A percentile compares a stretch with the other conserved stretches of the same genome.
These are phyloP conservation scores for Gryllus longicercus DNA, from an alignment of 2,888 invertebrate species.

Conservation along the genomic window DNA sequence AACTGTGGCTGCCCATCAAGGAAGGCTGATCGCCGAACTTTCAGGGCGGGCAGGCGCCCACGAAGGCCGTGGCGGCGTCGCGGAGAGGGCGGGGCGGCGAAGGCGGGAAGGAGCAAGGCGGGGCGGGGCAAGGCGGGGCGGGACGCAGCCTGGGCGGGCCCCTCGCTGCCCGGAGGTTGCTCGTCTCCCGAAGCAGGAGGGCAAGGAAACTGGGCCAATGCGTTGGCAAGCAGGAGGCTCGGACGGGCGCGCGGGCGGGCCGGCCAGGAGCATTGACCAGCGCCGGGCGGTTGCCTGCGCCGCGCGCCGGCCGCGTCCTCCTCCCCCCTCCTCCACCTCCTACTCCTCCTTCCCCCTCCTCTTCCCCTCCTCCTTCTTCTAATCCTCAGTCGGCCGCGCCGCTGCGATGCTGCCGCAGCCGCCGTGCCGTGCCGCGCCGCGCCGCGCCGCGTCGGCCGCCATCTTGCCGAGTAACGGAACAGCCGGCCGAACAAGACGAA, in stretches of 20 bases:
- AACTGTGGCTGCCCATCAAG: too few relatives aligned
- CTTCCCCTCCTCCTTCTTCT: not conserved
- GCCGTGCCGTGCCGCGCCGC: conserved; percentile 3
- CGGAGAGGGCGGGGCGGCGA: not conserved
- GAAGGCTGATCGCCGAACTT: too few relatives aligned
- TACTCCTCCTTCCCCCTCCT: not conserved
- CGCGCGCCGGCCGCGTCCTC: not conserved
- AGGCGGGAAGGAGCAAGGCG: not conserved
- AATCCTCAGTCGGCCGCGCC: not conserved
- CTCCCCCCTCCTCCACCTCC: not conserved
- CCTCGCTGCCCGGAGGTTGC: not conserved
- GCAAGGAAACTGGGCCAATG: conserved; percentile 2
- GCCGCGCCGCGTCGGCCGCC: not conserved
- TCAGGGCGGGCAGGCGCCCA: not conserved
- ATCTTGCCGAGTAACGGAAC: not conserved
- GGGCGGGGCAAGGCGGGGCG: not conserved
- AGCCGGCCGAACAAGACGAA: not conserved
- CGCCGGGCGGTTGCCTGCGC: not conserved
- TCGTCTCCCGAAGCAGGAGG: conserved; percentile 1
- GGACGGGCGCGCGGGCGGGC: not conserved
- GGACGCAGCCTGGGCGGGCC: not conserved
- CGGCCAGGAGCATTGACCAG: conserved; percentile 17
- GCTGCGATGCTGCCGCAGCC: not conserved
- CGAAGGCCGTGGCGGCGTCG: not conserved
- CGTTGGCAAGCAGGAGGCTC: not conserved